Base-by-base conservation (phyloP, 2,113 vertebrate genomes). In the Bubo bubo region DNA sequence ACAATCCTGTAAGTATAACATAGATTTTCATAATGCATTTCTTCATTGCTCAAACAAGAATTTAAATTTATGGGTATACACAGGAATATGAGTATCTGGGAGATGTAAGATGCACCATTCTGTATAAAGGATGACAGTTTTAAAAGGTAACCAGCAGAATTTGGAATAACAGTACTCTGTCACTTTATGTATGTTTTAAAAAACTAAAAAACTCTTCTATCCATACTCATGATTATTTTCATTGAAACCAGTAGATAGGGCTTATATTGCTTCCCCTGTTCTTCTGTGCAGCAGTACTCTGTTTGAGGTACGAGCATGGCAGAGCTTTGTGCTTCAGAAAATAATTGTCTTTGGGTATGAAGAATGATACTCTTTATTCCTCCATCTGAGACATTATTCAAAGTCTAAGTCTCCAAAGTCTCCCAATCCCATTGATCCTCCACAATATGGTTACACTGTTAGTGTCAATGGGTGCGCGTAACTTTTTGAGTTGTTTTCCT, bases 1-100 rank as follows among this genome's bases (percentile, higher is more conserved):
- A 73, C 59, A 97, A 76, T 63, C 90, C 98, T 95, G 99, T 99
- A 98, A 97, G 98, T 97, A 37, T 43, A 74, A 74, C 1, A 1
- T 0, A 26, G 26, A 39, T 93, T 86, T 80, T 58, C 47, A 27
- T 18, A 49, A 47, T 12, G 23, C 20, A 64, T 66, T 59, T 24
- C 14, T 84, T 74, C 37, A 14, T n/a, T 93, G 67, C 55, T 91
- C 16, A 71, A 80, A 52, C 9, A 66, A 76, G 20, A 90, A 62
- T 77, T 75, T 34, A 35, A 41, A 49, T 87, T 30, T 12, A 17
- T 60, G 16, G 35, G 34, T 26, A 37, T 70, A 30, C 32, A 60
- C 27, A 86, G 45, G 32, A 56, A 63, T 17, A 17, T 10, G 21
- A 72, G 32, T 39, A 37, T 52, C 30, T 88, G 58, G n/a, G 70